phyloP scores from a whole-genome alignment of 2,797 vertebrate species.

The Phalanger gymnotis region DNA sequence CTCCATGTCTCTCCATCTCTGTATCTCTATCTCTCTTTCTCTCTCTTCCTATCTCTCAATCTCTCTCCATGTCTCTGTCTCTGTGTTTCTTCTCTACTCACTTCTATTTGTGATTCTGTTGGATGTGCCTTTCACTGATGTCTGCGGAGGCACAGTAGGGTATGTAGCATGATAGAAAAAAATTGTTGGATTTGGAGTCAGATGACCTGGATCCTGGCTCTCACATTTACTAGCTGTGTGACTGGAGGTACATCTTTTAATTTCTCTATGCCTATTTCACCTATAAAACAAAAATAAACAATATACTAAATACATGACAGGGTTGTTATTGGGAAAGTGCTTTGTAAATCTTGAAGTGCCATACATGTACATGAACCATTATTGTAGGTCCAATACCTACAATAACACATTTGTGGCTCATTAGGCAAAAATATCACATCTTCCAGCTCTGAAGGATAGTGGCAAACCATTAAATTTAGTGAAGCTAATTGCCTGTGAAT shows the following conservation, averaged over 20 bases:
- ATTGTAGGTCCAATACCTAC: neutral
- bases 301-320: neutral
- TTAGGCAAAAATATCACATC: neutral
- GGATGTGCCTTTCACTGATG: neutral
- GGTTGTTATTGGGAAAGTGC: neutral
- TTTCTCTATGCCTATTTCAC: neutral
- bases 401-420: neutral
- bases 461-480: neutral
- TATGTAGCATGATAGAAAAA: neutral
- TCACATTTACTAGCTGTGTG: neutral
- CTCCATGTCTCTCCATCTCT: neutral
- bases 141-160: neutral
- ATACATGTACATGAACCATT: neutral
- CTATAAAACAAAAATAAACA: neutral
- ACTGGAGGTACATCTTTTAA: neutral
- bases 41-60: neutral
- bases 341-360: neutral
- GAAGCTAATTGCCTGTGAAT: neutral
- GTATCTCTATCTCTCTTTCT: neutral
- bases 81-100: neutral
- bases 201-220: neutral
- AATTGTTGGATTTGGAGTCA: neutral
- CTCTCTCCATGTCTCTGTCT: neutral
- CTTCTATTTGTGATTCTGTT: neutral
- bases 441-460: neutral